Base-by-base conservation (phyloP, 2,888 invertebrate species). In the Drosophila helvetica region DNA sequence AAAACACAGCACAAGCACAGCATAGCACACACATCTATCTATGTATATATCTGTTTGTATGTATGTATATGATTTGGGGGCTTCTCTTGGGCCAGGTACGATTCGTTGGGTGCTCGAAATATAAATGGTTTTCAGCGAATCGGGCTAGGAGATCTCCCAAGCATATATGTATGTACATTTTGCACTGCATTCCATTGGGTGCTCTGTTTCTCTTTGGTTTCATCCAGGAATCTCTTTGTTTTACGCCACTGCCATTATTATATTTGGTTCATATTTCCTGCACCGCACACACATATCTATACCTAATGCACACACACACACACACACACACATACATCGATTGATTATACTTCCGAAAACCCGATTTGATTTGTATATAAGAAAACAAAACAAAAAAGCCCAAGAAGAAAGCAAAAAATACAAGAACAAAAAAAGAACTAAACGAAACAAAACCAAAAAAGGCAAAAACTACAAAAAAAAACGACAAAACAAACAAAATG, bases 301-400 rank as follows among this genome's bases (percentile, higher is more conserved):
- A 38, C 46, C 19, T 47, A 10, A 33, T 12, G 38, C 38, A 38
- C 25, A 50, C 9, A n/a, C n/a, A 50, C 22, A 43, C 43, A 10
- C 33, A n/a, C 65, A 64, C 42, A 42, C 61, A 48, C 48, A 38
- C 18, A n/a, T n/a, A n/a, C n/a, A 42, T 5, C 6, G 38, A n/a
- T 38, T 38, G n/a, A n/a, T 38, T 38, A n/a, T 7, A 7, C 15
- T 38, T 38, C 7, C 27, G 48, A 48, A 42, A 18, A 25, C 22
- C 8, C 25, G 17, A 38, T 47, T 55, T 69, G 42, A 70, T 56
- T 70, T 70, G 69, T 70, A 70, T 54, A 70, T 70, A 70, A 59
- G 38, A 38, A 48, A 68, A 48, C 25, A 8, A 57, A 46, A 52
- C 48, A 55, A 57, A 46, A 47, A 6, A 27, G 19, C 27, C 4